Conservation (phyloP, 2,113 vertebrate genomes). For the Neogobius melanostomus region DNA sequence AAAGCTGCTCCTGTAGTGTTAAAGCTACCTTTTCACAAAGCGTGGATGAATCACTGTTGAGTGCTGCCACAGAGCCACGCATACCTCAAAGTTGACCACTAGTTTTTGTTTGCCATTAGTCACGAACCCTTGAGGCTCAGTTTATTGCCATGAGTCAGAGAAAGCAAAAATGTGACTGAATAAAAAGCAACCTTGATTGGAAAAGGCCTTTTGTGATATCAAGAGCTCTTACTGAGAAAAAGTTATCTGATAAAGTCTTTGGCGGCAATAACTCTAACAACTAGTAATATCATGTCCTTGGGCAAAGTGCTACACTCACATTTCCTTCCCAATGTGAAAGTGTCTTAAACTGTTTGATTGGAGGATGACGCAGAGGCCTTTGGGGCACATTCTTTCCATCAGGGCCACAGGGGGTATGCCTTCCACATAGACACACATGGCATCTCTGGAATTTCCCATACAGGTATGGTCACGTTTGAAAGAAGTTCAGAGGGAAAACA, state of each 20-base stretch:
- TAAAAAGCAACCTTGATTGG: not conserved
- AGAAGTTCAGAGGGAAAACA: too few relatives aligned
- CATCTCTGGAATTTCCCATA: too few relatives aligned
- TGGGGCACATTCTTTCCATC: too few relatives aligned
- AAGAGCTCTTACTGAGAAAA: slow-evolving; percentile 1
- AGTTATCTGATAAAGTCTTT: not conserved
- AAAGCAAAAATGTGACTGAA: not conserved
- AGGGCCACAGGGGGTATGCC: too few relatives aligned
- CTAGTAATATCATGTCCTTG: too few relatives aligned
- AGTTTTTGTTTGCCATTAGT: slow-evolving; percentile 35
- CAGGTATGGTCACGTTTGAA: too few relatives aligned
- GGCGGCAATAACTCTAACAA: too few relatives aligned
- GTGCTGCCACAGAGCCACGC: slow-evolving; percentile 3
- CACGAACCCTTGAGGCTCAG: slow-evolving; percentile 26
- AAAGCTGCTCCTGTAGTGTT: not conserved
- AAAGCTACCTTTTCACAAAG: slow-evolving; percentile 17
- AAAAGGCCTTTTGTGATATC: not conserved
- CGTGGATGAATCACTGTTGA: slow-evolving; percentile 24
- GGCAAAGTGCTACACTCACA: too few relatives aligned
- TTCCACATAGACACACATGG: too few relatives aligned
- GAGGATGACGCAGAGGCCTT: too few relatives aligned
- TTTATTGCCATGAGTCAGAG: slow-evolving; percentile 37
- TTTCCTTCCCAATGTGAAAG: too few relatives aligned
- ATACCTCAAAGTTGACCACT: slow-evolving; percentile 6
- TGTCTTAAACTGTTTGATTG: too few relatives aligned